phyloP scores from a whole-genome alignment of 2,113 vertebrate genomes.

The Chaenocephalus aceratus region DNA sequence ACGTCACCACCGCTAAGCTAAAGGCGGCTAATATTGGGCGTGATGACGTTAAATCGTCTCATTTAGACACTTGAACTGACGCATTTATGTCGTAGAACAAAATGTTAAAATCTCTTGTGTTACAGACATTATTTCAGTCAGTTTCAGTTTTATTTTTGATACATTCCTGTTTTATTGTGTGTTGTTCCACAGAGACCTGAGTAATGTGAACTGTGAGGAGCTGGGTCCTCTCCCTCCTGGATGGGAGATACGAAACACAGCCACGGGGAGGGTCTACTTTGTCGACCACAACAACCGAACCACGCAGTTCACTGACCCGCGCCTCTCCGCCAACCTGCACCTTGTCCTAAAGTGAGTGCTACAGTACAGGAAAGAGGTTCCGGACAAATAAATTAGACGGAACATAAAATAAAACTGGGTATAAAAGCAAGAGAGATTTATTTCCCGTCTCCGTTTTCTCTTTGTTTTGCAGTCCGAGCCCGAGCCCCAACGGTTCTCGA shows the following conservation, averaged over 20 bases:
- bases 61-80: no score
- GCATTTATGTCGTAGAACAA: no score
- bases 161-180: slow-evolving; percentile 8
- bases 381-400: neutral
- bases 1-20: no score
- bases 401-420: neutral
- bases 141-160: neutral
- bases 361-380: neutral
- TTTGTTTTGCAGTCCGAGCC: slow-evolving; percentile 70
- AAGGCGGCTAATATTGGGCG: no score
- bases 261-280: slow-evolving; percentile 98
- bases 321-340: slow-evolving; percentile 97
- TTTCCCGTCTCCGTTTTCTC: slow-evolving; percentile 30
- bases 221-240: slow-evolving; percentile 97
- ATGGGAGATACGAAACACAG: slow-evolving; percentile 99
- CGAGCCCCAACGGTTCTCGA: slow-evolving; percentile 77
- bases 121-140: no score
- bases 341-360: slow-evolving; percentile 94
- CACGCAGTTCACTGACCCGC: slow-evolving; percentile 98
- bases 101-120: no score
- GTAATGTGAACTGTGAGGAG: slow-evolving; percentile 99
- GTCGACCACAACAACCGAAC: slow-evolving; percentile 99
- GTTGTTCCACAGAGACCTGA: slow-evolving; percentile 90
- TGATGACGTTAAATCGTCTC: no score
- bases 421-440: slow-evolving; percentile 27